Conservation (phyloP, 2,113 vertebrate species). For the Pelodiscus sinensis region DNA sequence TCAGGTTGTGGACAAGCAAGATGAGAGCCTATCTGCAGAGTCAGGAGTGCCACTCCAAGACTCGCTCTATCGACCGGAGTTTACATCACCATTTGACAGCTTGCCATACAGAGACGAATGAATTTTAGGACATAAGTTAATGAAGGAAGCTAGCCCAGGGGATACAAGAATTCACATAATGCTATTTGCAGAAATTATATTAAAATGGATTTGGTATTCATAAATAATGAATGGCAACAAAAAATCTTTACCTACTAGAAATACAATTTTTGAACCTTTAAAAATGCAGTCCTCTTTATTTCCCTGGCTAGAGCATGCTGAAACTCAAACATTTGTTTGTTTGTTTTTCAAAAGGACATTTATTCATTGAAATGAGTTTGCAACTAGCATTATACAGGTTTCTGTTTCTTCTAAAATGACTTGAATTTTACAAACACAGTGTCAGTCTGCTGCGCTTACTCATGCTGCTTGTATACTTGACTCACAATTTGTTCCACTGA, state of each 20-base stretch:
- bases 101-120: neutral
- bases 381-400: neutral
- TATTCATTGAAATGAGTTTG: neutral
- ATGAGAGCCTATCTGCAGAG: neutral
- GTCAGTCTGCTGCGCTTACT: neutral
- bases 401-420: neutral
- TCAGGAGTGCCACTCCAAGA: neutral
- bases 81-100: neutral
- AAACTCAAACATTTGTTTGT: neutral
- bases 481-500: neutral
- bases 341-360: neutral
- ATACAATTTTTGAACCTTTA: neutral
- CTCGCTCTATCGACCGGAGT: neutral
- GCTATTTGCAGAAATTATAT: neutral
- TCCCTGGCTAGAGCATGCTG: neutral
- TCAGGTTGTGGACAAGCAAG: neutral
- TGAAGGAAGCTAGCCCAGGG: neutral
- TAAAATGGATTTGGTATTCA: slow-evolving; percentile 6
- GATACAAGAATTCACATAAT: neutral
- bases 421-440: neutral
- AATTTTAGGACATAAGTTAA: neutral
- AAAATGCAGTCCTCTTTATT: neutral
- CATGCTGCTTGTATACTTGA: neutral
- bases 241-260: neutral
- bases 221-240: neutral